phyloP scores from a whole-genome alignment of 2,797 vertebrate species.

The Phrynocephalus vlangalii region DNA sequence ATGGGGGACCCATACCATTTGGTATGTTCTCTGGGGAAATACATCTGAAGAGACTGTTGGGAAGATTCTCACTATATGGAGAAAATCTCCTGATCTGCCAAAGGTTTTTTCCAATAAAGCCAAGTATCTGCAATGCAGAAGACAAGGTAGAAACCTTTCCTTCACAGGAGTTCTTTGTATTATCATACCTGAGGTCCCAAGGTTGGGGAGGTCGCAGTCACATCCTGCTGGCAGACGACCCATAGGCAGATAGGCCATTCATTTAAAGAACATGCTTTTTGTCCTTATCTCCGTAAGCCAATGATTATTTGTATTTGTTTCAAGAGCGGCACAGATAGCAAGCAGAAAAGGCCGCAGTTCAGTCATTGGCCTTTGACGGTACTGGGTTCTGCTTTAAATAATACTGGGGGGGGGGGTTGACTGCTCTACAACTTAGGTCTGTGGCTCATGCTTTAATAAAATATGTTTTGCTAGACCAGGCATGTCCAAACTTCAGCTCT shows the following conservation, averaged over 20 bases:
- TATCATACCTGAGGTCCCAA: not conserved
- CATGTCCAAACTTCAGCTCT: no score
- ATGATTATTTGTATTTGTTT: not conserved
- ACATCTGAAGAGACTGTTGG: not conserved
- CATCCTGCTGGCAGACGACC: no score
- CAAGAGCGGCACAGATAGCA: no score
- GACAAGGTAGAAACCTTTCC: not conserved
- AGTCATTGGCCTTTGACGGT: not conserved
- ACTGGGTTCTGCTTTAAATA: not conserved
- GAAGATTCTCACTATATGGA: not conserved
- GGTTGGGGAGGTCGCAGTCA: no score
- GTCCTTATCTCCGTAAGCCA: not conserved
- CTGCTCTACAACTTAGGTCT: not conserved
- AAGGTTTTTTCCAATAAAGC: not conserved
- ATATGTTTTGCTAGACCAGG: not conserved
- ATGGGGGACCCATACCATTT: not conserved
- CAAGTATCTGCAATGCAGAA: not conserved
- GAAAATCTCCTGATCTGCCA: no score
- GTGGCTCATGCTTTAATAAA: not conserved
- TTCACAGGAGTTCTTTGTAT: not conserved
- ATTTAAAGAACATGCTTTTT: no score
- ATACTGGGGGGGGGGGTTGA: not conserved
- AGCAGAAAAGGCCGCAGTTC: not conserved
- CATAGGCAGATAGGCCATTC: no score
- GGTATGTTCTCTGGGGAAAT: not conserved